Evolutionary conservation across 2,113 vertebrate species (phyloP).

Genomic region (Cephalopholis sonnerati): DNA sequence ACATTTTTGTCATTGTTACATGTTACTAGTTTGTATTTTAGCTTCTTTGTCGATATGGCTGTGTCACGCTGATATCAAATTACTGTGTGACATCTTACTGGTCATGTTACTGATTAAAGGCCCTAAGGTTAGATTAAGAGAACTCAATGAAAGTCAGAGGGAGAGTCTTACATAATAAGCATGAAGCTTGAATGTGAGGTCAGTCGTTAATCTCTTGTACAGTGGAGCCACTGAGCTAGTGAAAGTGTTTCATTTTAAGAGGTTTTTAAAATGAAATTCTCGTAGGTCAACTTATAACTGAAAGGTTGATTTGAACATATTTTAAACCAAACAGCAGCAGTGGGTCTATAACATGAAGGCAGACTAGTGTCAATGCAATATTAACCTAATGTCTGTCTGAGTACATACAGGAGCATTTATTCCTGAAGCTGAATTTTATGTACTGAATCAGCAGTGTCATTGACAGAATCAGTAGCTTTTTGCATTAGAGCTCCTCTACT

Average conservation of each 20-base stretch:
- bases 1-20: too few relatives aligned
- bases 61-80: background rate
- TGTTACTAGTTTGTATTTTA: background rate
- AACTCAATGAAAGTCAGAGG: background rate
- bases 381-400: background rate
- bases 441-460: background rate
- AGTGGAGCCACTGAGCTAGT: background rate
- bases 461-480: background rate
- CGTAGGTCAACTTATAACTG: background rate
- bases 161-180: background rate
- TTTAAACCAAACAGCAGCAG: background rate
- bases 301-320: background rate
- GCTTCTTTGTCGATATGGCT: background rate
- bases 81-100: background rate
- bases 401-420: too few relatives aligned
- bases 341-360: background rate
- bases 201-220: background rate
- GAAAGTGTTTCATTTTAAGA: background rate
- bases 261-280: background rate
- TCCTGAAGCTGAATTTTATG: too few relatives aligned
- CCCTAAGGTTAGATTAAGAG: constrained; percentile 8
- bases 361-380: background rate
- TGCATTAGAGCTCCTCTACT: background rate
- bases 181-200: background rate
- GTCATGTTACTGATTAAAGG: constrained; percentile 10